Conservation (phyloP, 2,113 vertebrate genomes). For the Dasyurus viverrinus region DNA sequence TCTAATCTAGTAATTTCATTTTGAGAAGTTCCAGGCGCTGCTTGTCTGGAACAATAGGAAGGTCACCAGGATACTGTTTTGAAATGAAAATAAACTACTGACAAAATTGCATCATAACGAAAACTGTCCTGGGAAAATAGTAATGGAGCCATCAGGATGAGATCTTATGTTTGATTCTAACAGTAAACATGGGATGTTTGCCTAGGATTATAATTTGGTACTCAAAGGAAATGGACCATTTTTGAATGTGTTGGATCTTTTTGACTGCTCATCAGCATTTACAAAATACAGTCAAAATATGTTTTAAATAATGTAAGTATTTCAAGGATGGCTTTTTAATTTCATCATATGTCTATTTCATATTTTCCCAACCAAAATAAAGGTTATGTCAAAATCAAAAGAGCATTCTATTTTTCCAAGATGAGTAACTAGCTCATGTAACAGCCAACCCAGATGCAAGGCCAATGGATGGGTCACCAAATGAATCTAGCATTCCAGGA, state of each 20-base stretch:
- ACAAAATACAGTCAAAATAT: slow-evolving; percentile 49
- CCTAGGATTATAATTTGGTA: not conserved
- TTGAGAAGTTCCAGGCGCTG: not conserved
- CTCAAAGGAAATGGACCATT: slow-evolving; percentile 25
- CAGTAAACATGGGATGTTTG: slow-evolving; percentile 26
- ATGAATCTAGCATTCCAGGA: slow-evolving; percentile 52
- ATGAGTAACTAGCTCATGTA: slow-evolving; percentile 34
- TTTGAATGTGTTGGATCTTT: slow-evolving; percentile 19
- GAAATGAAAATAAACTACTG: slow-evolving; percentile 24
- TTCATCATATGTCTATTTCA: slow-evolving; percentile 33
- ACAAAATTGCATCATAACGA: slow-evolving; percentile 5
- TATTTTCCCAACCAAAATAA: slow-evolving; percentile 56
- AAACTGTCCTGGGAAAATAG: slow-evolving; percentile 35
- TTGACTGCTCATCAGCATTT: not conserved
- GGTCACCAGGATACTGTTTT: not conserved
- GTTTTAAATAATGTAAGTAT: slow-evolving; percentile 42
- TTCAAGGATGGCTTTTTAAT: slow-evolving; percentile 29
- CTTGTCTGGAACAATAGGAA: slow-evolving; percentile 16
- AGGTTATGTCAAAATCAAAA: slow-evolving; percentile 56
- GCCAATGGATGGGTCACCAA: slow-evolving; percentile 42
- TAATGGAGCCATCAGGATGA: not conserved
- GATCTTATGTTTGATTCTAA: not conserved
- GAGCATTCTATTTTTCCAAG: slow-evolving; percentile 46
- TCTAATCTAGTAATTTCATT: slow-evolving; percentile 16
- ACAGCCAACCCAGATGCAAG: slow-evolving; percentile 15